A percentile compares a stretch with the other conserved stretches of the same genome.
Conservation (phyloP, 2,113 vertebrate species). For the Raja brachyura region DNA sequence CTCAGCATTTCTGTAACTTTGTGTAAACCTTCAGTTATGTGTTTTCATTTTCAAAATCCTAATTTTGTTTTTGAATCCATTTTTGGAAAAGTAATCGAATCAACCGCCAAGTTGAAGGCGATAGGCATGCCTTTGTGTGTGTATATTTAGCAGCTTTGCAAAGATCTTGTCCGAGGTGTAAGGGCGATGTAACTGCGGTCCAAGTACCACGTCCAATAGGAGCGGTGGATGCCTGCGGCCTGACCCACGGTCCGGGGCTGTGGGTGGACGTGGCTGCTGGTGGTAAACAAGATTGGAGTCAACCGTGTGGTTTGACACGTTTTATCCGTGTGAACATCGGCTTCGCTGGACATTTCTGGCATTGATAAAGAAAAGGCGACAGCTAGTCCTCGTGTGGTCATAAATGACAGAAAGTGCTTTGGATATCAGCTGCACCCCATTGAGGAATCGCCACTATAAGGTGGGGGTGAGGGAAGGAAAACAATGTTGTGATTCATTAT, state of each 20-base stretch:
- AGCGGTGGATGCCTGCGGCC: not conserved
- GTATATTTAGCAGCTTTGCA: not conserved
- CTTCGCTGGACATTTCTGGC: too few relatives aligned
- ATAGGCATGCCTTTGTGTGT: not conserved
- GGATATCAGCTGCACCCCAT: not conserved
- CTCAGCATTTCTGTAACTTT: not conserved
- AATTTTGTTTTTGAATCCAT: not conserved
- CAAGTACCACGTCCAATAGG: not conserved
- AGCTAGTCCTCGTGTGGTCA: too few relatives aligned
- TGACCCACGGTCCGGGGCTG: not conserved
- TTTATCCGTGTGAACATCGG: too few relatives aligned
- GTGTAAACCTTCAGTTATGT: too few relatives aligned
- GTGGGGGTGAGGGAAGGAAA: not conserved
- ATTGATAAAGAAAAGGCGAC: too few relatives aligned
- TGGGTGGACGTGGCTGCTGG: not conserved
- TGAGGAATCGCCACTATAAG: not conserved
- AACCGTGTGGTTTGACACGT: too few relatives aligned
- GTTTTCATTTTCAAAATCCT: not conserved
- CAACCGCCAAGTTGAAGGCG: not conserved
- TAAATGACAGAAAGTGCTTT: too few relatives aligned
- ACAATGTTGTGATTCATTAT: not conserved
- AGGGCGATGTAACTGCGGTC: not conserved
- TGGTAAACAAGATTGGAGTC: too few relatives aligned
- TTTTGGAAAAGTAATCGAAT: not conserved
- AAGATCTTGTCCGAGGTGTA: not conserved